These are phyloP conservation scores for Pollicipes pollicipes DNA, from an alignment of 1,140 invertebrate genomes.

Conservation along the genomic window DNA sequence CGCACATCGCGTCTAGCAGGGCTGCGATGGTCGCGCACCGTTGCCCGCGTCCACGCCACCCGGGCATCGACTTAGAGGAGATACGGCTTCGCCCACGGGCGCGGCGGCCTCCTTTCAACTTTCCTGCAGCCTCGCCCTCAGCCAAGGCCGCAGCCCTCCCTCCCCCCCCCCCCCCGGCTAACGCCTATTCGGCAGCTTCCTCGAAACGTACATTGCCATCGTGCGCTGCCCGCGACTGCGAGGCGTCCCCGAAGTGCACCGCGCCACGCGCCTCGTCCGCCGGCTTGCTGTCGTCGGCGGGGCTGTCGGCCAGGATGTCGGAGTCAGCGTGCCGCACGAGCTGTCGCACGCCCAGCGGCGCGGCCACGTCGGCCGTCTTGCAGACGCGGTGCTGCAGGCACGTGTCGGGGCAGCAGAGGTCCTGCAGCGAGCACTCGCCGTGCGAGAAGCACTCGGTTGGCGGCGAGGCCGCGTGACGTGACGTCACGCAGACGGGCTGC, in stretches of 20 bases:
- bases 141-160: neutral
- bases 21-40: too few species aligned
- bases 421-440: neutral
- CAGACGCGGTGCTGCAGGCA: slow-evolving; percentile 1
- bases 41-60: too few species aligned
- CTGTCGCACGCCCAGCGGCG: neutral
- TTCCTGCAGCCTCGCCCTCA: neutral
- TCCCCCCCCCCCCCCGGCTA: neutral
- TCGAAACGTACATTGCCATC: neutral
- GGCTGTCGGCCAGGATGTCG: neutral
- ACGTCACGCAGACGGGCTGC: neutral
- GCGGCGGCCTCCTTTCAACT: too few species aligned
- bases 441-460: neutral
- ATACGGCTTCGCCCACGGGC: too few species aligned
- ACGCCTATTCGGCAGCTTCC: neutral
- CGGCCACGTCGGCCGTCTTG: slow-evolving; percentile 1
- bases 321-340: neutral
- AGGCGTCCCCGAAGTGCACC: neutral
- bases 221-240: neutral
- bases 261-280: too few species aligned
- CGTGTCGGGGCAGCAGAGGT: neutral
- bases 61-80: too few species aligned
- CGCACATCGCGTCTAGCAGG: too few species aligned
- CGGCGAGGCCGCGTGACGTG: neutral
- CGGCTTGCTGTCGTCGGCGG: neutral